Base-by-base conservation (phyloP, 2,888 invertebrate genomes). In the Amblyjoppa fuscipennis region DNA sequence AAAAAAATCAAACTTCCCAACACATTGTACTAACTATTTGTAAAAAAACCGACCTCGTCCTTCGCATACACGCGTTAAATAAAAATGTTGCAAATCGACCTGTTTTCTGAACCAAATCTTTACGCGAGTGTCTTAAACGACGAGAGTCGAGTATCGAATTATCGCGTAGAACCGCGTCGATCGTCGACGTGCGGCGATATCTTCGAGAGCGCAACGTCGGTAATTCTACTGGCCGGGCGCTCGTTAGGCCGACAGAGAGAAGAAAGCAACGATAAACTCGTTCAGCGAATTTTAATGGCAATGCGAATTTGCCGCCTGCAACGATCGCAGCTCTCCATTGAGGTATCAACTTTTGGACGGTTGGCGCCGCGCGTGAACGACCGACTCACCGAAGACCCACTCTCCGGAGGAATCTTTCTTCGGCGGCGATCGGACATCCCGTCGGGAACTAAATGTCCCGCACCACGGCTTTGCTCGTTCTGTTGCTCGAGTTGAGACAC, bases 401-500 rank as follows among this genome's bases (percentile, higher is more conserved):
- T 16, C n/a, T 34, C 25, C 51, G 56, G 28, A 56, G 11, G 51
- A 28, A 20, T 41, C 1, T 25, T 56, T 49, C 28, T 73, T 34
- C 41, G 16, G 51, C 45, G 53, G 11, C 38, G 75, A 56, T 51
- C n/a, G 20, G n/a, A 25, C 34, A 51, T 20, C 6, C 53, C 7
- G 6, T 70, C 34, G 6, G 69, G 73, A 77, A 87, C 84, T 85
- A 75, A 80, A 78, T 81, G 78, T 85, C 80, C 70, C 79, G 91
- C 90, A 80, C 92, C 34, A 92, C 90, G 53, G 92, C 91, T 89
- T 93, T 93, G 77, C 90, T 90, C 84, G 90, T 87, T 82, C 93
- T 91, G 77, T 87, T 91, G 69, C 89, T 92, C 56, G 91, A 88
- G 75, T 93, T 92, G 84, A 90, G 93, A 86, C 94, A 94, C 85